Base-by-base conservation (phyloP, 2,888 invertebrate species). In the Tanaodytes sp. region DNA sequence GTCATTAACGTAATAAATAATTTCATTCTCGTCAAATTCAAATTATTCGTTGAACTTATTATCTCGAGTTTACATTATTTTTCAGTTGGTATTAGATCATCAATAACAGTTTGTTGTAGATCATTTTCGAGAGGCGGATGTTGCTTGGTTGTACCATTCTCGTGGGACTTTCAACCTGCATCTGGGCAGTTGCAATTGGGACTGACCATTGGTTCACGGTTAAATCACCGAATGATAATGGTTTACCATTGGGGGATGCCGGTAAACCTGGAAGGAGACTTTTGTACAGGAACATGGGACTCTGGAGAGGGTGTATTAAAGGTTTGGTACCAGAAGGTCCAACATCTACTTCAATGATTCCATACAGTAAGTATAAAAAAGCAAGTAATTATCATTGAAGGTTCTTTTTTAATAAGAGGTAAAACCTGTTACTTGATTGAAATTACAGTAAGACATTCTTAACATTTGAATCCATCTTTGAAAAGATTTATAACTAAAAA, bases 191-290 rank as follows among this genome's bases (percentile, higher is more conserved):
- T 11, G 91, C 93, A 16, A 90, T 93, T 45, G 88, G 91, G 69
- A 93, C 93, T 2, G 89, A 91, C 79, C 90, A 91, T 78, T 93
- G 93, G 93, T 90, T 90, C 75, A 87, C 88, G 39, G 88, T 92
- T 67, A 63, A 79, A 58, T 85, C 85, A 0, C 83, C 83, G 1
- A 67, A 76, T 27, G 74, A 78, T 12, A 51, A 73, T 15, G 85
- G 85, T 37, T 67, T 81, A 46, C 76, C 76, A 2, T 52, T 82
- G 4, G 73, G 75, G 27, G 77, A 76, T 51, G 66, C 72, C 2
- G 75, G 76, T 2, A 75, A 76, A 59, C 46, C 59, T 2, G 75
- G 77, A 4, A 75, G 76, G 66, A 76, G 82, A 76, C 77, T 92
- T 57, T 84, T 91, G 79, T 88, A 87, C 76, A 91, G 91, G 73